Evolutionary conservation across 2,113 vertebrate species (phyloP).

Genomic region (Ammospiza nelsoni): DNA sequence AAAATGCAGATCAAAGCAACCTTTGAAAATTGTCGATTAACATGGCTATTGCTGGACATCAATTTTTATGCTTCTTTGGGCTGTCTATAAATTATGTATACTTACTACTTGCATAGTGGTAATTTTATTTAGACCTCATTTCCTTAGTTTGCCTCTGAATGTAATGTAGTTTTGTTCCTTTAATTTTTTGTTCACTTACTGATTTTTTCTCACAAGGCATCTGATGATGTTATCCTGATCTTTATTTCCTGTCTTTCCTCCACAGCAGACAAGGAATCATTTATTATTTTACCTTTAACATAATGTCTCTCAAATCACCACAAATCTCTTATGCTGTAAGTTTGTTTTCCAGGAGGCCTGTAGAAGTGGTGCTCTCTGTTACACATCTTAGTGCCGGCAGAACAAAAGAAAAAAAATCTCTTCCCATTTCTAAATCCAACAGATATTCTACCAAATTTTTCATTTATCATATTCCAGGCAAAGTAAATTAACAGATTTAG

Average conservation of each 20-base stretch:
- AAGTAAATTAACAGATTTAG: neutral
- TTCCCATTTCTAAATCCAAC: neutral
- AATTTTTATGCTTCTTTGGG: neutral
- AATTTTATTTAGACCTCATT: neutral
- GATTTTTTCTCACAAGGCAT: neutral
- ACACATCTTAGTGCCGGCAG: rapidly evolving
- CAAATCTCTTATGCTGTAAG: neutral
- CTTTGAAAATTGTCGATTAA: neutral
- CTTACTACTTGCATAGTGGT: neutral
- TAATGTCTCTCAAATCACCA: neutral
- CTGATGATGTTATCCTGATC: neutral
- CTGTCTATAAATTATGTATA: neutral
- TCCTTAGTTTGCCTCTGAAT: neutral
- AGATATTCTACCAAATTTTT: neutral
- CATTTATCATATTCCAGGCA: neutral
- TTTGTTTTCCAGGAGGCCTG: neutral
- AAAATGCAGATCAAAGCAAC: neutral
- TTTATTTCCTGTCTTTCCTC: neutral
- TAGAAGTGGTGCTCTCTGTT: neutral
- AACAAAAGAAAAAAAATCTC: neutral
- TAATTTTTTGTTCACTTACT: neutral
- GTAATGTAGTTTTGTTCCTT: neutral
- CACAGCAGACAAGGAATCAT: neutral
- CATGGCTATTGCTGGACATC: neutral
- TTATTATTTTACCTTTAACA: neutral